These are phyloP conservation scores for Helicoverpa assulta DNA, from an alignment of 2,888 invertebrate genomes.

Conservation along the genomic window DNA sequence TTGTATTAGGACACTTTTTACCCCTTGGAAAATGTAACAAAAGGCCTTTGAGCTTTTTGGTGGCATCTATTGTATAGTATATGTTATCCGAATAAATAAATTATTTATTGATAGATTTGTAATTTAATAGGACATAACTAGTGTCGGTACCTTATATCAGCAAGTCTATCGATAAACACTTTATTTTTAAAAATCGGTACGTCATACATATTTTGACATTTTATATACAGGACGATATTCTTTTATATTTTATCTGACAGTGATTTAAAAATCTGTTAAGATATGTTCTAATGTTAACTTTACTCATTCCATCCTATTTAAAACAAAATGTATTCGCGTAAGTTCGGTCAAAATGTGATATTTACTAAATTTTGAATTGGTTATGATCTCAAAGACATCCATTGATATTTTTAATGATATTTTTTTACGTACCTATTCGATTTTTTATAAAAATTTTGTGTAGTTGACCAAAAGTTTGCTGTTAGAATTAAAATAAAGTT, in stretches of 20 bases:
- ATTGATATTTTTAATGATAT: conserved; percentile 32
- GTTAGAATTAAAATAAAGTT: neutral
- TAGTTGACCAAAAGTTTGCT: neutral
- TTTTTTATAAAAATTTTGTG: neutral
- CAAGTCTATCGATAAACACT: no score
- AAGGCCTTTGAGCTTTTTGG: no score
- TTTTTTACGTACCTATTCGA: conserved; percentile 20
- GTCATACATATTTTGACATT: no score
- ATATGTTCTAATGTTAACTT: conserved; percentile 28
- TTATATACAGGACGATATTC: neutral
- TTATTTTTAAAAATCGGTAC: no score
- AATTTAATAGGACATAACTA: no score
- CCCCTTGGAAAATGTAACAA: no score
- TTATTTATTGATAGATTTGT: no score
- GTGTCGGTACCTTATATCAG: no score
- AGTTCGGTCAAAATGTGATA: conserved; percentile 54
- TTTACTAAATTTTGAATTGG: conserved; percentile 49
- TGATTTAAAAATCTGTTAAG: conserved; percentile 6
- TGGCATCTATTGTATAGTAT: no score
- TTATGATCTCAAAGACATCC: conserved; percentile 52
- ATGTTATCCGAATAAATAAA: no score
- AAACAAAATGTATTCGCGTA: conserved; percentile 26
- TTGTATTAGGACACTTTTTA: no score
- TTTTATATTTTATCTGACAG: neutral
- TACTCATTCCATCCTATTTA: conserved; percentile 47